Evolutionary conservation across 2,797 vertebrate genomes (phyloP).

Genomic region (Coilia nasus): DNA sequence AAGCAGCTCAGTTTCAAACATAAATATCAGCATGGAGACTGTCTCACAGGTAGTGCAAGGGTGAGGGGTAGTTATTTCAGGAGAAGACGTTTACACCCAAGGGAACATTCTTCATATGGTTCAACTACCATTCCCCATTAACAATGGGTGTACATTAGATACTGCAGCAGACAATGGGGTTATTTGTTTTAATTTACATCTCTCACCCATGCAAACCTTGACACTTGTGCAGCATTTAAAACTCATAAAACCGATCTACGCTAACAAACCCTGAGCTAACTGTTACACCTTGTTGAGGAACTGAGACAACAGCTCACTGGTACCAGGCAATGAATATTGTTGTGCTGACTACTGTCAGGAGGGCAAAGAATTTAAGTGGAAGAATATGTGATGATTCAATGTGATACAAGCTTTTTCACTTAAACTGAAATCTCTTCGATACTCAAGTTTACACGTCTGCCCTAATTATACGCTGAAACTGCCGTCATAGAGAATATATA

Average conservation of each 20-base stretch:
- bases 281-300: constrained; percentile 67
- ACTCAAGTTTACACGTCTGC: neutral
- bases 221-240: constrained; percentile 50
- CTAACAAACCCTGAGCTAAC: constrained; percentile 43
- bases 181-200: neutral
- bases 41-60: constrained; percentile 64
- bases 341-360: neutral
- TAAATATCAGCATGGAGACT: constrained; percentile 38
- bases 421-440: constrained; percentile 46
- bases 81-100: constrained; percentile 55
- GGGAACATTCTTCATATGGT: constrained; percentile 21
- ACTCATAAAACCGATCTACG: neutral
- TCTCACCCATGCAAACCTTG: constrained; percentile 63
- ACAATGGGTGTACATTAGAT: constrained; percentile 42
- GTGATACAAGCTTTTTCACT: constrained; percentile 27
- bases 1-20: constrained; percentile 70
- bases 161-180: constrained; percentile 5
- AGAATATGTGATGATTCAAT: neutral
- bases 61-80: constrained; percentile 59
- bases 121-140: neutral
- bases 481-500: neutral
- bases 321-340: neutral
- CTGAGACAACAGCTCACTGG: neutral
- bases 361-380: neutral
- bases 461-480: neutral